Base-by-base conservation (phyloP, 2,888 invertebrate species). In the Flexamia atlantica region DNA sequence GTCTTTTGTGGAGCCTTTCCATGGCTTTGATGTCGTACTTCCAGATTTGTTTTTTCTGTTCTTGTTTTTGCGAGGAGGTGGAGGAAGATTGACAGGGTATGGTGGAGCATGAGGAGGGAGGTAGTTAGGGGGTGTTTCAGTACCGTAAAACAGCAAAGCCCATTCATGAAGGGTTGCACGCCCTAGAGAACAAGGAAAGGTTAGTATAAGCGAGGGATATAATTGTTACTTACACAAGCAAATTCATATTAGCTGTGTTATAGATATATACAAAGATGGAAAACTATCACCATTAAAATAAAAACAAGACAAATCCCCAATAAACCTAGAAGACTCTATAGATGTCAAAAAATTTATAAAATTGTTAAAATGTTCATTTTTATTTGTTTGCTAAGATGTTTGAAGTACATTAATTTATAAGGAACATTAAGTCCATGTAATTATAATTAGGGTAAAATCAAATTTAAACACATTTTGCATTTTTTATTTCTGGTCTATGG, bases 141-240 rank as follows among this genome's bases (percentile, higher is more conserved):
- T 98, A 88, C 98, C 98, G 90, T 98, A 97, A 90, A 98, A 93
- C 89, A 97, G 95, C 90, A 98, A 93, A 85, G 97, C 96, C 98
- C 98, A 98, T 90, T 96, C 97, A 92, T 97, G 96, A 88, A 98
- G 93, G 86, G 95, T 94, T 85, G 97, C 97, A 90, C 97, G 94
- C 91, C 96, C 97, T 97, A 92, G 89, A 82, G 80, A 81, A 90
- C 30, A 53, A 32, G 28, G 32, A 30, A 88, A 88, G 88, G 89
- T 88, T 89, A 86, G 79, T 79, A 28, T 28, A 57, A 76, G 76
- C 76, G 80, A 79, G 23, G 70, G 40, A 1, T 40, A 32, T 30
- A 64, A 28, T n/a, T 64, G 53, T 53, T 53, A 53, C 14, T 23
- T 20, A 64, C 7, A 64, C 17, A 64, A 64, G 28, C 64, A 23